Base-by-base conservation (phyloP, 2,797 vertebrate species). In the Zonotrichia albicollis region DNA sequence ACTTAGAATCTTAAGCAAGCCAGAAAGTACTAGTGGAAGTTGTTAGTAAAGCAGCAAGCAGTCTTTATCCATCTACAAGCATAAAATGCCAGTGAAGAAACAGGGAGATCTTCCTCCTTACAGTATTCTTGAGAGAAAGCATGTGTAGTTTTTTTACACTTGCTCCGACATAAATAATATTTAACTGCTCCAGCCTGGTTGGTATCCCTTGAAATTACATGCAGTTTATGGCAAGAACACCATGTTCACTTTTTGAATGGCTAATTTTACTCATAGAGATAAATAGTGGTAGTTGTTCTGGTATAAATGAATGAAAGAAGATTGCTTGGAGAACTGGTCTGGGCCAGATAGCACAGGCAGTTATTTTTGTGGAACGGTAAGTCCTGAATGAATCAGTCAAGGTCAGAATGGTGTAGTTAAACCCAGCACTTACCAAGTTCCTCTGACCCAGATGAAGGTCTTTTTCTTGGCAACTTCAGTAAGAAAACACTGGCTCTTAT, bases 291-390 rank as follows among this genome's bases (percentile, higher is more conserved):
- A 53, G 51, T 62, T 87, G 64, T 87, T 87, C 27, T 61, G 51
- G 21, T 78, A 29, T 84, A n/a, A 45, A 19, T 62, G 66, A 70
- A 85, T 3, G 19, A 58, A 83, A 79, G 67, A 89, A 22, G 36
- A 50, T 45, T 86, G 34, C 77, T 70, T 95, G 76, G 54, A 91
- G 78, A 81, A 43, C 20, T 87, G 46, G 65, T 90, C 75, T 25
- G 54, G 77, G 85, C 80, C 90, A 95, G 86, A 93, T 80, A 97
- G 53, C 34, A 40, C 83, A 80, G 93, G 88, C 85, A 96, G 94
- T 96, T 98, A 92, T 96, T 98, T 97, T 96, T 96, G 83, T 70
- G 89, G 65, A 87, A 60, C 51, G 34, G 2, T 58, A 73, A 68
- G 26, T 94, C 84, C 81, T 96, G 81, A 90, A 89, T 22, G 68